Evolutionary conservation across 2,797 vertebrate species (phyloP).

Genomic region (Anisognathus igniventris): DNA sequence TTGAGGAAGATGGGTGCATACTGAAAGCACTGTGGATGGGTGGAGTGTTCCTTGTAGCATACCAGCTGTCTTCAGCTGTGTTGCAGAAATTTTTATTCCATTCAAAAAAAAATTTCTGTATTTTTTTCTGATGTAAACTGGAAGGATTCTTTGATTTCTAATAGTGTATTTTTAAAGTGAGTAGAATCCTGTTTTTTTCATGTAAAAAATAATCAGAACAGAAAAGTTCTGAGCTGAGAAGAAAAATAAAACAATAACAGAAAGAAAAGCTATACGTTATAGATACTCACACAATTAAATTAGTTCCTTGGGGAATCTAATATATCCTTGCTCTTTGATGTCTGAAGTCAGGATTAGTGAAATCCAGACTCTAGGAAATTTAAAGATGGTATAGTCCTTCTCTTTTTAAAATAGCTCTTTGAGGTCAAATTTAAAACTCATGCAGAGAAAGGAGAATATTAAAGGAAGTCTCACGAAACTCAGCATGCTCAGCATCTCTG

Average conservation of each 20-base stretch:
- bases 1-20: background rate
- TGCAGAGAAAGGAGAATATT: background rate
- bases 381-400: constrained; percentile 12
- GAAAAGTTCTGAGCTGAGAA: background rate
- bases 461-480: constrained; percentile 19
- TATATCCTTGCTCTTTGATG: constrained; percentile 57
- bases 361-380: constrained; percentile 55
- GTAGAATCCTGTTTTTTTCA: background rate
- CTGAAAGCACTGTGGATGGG: background rate
- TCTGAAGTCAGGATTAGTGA: constrained; percentile 62
- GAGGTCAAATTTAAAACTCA: constrained; percentile 57
- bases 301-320: constrained; percentile 43
- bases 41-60: background rate
- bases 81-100: background rate
- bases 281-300: constrained; percentile 53
- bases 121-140: background rate
- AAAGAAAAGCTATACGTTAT: background rate
- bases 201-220: background rate
- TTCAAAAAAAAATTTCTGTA: background rate
- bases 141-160: background rate
- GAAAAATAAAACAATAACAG: background rate
- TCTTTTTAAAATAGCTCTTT: constrained; percentile 34
- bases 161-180: background rate
- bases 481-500: background rate
- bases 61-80: background rate